These are phyloP conservation scores for Drosophila fungiperda DNA, from an alignment of 2,888 invertebrate genomes.

Conservation along the genomic window DNA sequence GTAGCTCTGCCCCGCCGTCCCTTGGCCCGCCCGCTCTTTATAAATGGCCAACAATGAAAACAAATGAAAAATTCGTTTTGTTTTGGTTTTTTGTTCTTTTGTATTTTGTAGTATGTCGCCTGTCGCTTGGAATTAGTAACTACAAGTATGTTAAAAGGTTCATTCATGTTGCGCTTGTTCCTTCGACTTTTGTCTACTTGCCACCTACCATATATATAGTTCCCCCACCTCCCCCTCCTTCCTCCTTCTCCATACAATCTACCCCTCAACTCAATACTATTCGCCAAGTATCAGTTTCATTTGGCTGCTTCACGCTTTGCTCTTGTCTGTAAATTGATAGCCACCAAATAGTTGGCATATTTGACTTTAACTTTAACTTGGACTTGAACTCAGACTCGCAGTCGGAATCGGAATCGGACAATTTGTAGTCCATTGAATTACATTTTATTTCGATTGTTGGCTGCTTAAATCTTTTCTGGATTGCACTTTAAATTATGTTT, in stretches of 20 bases:
- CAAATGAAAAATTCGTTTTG: slow-evolving; percentile 76
- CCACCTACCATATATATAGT: slow-evolving; percentile 47
- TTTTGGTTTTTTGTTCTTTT: slow-evolving; percentile 43
- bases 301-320: slow-evolving; percentile 80
- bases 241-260: background rate
- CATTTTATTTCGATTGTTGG: slow-evolving; percentile 26
- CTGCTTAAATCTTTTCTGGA: slow-evolving; percentile 3
- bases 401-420: slow-evolving; percentile 17
- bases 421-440: slow-evolving; percentile 48
- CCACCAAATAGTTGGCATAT: slow-evolving; percentile 71
- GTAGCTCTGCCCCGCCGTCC: slow-evolving; percentile 31
- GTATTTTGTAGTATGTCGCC: slow-evolving; percentile 65
- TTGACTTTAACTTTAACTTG: slow-evolving; percentile 40
- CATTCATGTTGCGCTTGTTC: slow-evolving; percentile 79
- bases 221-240: background rate
- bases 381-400: slow-evolving; percentile 13
- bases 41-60: slow-evolving; percentile 64
- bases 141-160: slow-evolving; percentile 83
- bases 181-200: slow-evolving; percentile 73
- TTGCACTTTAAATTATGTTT: background rate
- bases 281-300: slow-evolving; percentile 77
- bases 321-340: slow-evolving; percentile 75
- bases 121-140: slow-evolving; percentile 81
- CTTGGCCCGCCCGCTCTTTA: slow-evolving; percentile 10
- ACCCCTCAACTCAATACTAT: slow-evolving; percentile 18